Percentiles rank a stretch among this genome's conserved stretches.
Evolutionary conservation across 2,797 vertebrate species (phyloP).

Genomic region (Apogon talboti): DNA sequence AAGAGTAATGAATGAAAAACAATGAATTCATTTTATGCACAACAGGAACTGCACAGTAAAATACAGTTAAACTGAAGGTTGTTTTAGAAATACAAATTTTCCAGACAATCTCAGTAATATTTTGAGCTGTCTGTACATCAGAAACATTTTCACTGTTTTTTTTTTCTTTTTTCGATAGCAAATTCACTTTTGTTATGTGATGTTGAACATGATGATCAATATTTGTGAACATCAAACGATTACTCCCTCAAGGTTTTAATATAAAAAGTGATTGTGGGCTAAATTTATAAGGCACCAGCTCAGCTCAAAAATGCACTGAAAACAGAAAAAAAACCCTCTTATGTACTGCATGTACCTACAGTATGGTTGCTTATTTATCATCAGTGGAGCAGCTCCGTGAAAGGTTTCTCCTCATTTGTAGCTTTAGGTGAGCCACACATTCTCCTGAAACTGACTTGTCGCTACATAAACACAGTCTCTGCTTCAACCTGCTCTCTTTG

Average conservation of each 20-base stretch:
- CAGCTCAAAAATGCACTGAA: slow-evolving; percentile 5
- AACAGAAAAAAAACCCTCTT: slow-evolving; percentile 6
- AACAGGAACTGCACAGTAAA: no score
- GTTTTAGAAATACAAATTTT: background rate
- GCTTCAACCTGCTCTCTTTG: background rate
- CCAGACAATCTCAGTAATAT: background rate
- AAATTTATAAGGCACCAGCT: background rate
- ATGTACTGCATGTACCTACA: background rate
- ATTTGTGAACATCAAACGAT: slow-evolving; percentile 17
- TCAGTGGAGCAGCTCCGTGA: slow-evolving; percentile 20
- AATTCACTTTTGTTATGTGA: slow-evolving; percentile 8
- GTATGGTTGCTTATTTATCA: slow-evolving; percentile 9
- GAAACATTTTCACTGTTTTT: background rate
- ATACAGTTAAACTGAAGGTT: background rate
- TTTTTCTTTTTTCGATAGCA: slow-evolving; percentile 6
- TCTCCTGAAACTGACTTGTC: background rate
- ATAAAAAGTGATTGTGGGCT: background rate
- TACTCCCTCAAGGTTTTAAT: slow-evolving; percentile 1
- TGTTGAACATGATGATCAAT: slow-evolving; percentile 6
- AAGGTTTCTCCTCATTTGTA: slow-evolving; percentile 9
- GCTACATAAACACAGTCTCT: background rate
- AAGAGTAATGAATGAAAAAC: no score
- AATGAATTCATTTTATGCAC: no score
- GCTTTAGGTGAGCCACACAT: slow-evolving; percentile 6
- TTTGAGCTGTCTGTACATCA: background rate